phyloP scores from a whole-genome alignment of 2,113 vertebrate genomes.

The Hydrolagus affinis region DNA sequence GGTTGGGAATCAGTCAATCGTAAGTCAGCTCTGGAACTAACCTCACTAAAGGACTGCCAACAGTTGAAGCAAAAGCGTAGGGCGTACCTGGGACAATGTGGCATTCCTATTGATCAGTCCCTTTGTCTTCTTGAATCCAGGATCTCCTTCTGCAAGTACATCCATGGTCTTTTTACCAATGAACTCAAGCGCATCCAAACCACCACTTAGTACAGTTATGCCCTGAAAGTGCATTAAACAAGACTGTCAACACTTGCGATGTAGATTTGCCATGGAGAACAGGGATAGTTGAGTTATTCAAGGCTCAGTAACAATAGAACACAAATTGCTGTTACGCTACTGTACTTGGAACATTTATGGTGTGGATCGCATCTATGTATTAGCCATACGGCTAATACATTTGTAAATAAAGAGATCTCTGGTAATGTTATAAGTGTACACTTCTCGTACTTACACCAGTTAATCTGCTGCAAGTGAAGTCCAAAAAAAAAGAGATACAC shows the following conservation, averaged over 20 bases:
- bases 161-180: slow-evolving; percentile 99
- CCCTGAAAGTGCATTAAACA: slow-evolving; percentile 55
- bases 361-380: background rate
- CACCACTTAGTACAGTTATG: slow-evolving; percentile 78
- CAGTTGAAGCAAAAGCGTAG: background rate
- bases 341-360: background rate
- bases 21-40: background rate
- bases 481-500: background rate
- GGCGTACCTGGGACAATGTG: slow-evolving; percentile 79
- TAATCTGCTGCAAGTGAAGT: background rate
- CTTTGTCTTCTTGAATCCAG: slow-evolving; percentile 92
- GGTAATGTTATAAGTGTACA: background rate
- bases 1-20: background rate
- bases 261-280: background rate
- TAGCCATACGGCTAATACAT: background rate
- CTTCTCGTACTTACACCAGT: background rate
- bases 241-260: slow-evolving; percentile 36
- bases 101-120: slow-evolving; percentile 74
- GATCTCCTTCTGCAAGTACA: slow-evolving; percentile 92
- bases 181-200: slow-evolving; percentile 92
- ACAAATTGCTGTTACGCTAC: background rate
- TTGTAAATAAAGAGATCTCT: background rate
- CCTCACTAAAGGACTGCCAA: background rate
- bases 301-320: background rate
- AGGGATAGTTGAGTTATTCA: background rate